Conservation (phyloP, 1,140 invertebrate species). For the Diploscapter pachys region DNA sequence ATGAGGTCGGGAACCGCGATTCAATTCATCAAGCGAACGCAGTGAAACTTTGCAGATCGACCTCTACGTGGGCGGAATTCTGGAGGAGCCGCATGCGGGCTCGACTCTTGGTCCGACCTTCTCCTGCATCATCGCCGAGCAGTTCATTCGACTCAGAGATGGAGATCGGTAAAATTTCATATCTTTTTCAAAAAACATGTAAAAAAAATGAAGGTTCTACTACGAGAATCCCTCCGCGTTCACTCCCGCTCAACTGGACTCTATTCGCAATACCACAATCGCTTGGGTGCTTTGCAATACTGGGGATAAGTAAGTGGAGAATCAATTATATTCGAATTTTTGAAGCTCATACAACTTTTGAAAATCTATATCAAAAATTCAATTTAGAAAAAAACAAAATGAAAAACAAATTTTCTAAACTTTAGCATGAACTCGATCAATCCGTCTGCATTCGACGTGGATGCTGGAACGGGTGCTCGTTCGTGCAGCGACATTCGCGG, state of each 20-base stretch:
- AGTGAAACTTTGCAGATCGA: conserved; percentile 64
- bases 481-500: conserved; percentile 30
- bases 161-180: conserved; percentile 56
- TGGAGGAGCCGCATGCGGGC: conserved; percentile 72
- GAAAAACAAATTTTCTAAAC: not conserved
- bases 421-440: conserved; percentile 23
- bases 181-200: not conserved
- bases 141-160: conserved; percentile 76
- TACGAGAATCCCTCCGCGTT: conserved; percentile 86
- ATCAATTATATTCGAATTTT: not conserved
- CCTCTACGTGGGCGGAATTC: conserved; percentile 75
- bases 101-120: conserved; percentile 88
- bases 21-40: conserved; percentile 41
- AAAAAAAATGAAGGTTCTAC: conserved; percentile 70
- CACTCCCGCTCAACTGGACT: conserved; percentile 69
- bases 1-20: conserved; percentile 62
- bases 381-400: conserved; percentile 1
- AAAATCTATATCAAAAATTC: not conserved
- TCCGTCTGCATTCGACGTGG: conserved; percentile 29
- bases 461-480: conserved; percentile 31
- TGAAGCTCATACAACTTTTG: not conserved
- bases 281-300: conserved; percentile 77
- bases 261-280: conserved; percentile 71
- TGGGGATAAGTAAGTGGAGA: conserved; percentile 64
- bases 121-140: conserved; percentile 87